These are phyloP conservation scores for Thereuonema tuberculata DNA, from an alignment of 1,140 invertebrate genomes.

Conservation along the genomic window DNA sequence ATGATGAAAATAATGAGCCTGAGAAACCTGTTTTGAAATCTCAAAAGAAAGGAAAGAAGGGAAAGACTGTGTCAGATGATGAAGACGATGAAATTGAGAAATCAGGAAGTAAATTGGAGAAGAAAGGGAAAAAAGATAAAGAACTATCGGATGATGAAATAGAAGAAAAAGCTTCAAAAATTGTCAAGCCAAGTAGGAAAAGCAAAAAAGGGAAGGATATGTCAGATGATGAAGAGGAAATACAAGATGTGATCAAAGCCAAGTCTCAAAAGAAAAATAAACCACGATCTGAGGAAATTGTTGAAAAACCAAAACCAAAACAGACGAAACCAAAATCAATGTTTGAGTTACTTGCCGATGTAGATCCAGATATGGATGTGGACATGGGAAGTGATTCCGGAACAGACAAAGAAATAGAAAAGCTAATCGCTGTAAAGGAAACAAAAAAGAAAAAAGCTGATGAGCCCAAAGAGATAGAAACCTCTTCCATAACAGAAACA, in stretches of 20 bases:
- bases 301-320: neutral
- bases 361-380: constrained; percentile 12
- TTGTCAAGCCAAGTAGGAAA: neutral
- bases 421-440: neutral
- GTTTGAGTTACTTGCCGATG: constrained; percentile 15
- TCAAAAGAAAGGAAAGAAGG: constrained; percentile 21
- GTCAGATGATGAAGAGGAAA: neutral
- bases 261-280: too few species aligned
- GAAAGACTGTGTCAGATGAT: constrained; percentile 21
- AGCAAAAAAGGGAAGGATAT: neutral
- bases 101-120: constrained; percentile 6
- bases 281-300: constrained; percentile 22
- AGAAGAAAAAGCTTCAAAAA: neutral
- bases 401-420: constrained; percentile 9
- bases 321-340: constrained; percentile 29
- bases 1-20: constrained; percentile 24
- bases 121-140: neutral
- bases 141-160: neutral
- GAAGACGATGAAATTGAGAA: constrained; percentile 27
- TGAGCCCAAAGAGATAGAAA: too few species aligned
- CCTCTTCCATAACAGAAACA: constrained; percentile 15
- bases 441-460: too few species aligned
- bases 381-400: constrained; percentile 11
- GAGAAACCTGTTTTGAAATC: too few species aligned
- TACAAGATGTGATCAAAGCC: too few species aligned